Percentiles rank a stretch among this genome's conserved stretches.
phyloP scores from a whole-genome alignment of 2,888 invertebrate genomes.

The Synanthedon formicaeformis region DNA sequence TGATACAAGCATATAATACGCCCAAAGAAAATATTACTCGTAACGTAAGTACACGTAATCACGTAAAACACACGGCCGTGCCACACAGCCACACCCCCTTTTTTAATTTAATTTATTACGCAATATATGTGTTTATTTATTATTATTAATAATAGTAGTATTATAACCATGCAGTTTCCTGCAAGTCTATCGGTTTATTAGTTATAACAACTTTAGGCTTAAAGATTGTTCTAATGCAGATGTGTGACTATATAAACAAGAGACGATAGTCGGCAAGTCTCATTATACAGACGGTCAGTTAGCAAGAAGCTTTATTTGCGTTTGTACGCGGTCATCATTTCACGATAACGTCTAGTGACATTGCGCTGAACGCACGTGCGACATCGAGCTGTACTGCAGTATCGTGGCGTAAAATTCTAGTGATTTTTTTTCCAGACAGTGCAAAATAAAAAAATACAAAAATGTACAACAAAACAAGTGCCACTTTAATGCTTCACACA shows the following conservation, averaged over 20 bases:
- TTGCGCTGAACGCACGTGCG: background rate
- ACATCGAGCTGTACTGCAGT: background rate
- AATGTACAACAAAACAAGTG: constrained; percentile 62
- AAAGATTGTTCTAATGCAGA: constrained; percentile 9
- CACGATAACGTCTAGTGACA: background rate
- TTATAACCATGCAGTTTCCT: too few relatives aligned
- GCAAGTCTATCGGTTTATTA: too few relatives aligned
- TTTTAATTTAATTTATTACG: constrained; percentile 9
- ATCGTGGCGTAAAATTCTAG: background rate
- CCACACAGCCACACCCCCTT: too few relatives aligned
- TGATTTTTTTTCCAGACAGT: background rate
- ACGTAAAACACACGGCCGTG: too few relatives aligned
- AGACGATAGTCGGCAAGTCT: constrained; percentile 21
- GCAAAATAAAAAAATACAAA: background rate
- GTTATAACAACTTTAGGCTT: constrained; percentile 15
- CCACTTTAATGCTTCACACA: constrained; percentile 62
- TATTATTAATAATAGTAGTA: too few relatives aligned
- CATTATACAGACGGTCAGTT: constrained; percentile 37
- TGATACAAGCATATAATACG: too few relatives aligned
- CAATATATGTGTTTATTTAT: too few relatives aligned
- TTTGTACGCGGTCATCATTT: background rate
- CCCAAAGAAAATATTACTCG: too few relatives aligned
- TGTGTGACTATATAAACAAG: constrained; percentile 45
- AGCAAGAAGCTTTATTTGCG: constrained; percentile 13
- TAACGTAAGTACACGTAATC: too few relatives aligned